Conservation (phyloP, 2,113 vertebrate species). For the Phainopepla nitens region DNA sequence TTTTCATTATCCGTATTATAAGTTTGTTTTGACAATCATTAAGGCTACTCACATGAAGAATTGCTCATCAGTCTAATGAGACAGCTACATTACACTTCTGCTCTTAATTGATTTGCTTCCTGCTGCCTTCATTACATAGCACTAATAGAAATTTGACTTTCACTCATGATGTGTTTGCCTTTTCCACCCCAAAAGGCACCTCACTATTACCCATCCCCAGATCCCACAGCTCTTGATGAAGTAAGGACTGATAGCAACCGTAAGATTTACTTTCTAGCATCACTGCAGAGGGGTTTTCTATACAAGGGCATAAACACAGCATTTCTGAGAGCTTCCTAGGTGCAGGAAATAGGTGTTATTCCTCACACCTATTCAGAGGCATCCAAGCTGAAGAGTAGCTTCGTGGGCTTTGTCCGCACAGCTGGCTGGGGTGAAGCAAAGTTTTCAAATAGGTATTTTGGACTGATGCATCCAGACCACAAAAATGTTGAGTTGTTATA, state of each 20-base stretch:
- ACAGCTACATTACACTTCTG: constrained; percentile 14
- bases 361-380: background rate
- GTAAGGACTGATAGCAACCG: background rate
- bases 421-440: background rate
- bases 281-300: background rate
- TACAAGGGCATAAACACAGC: background rate
- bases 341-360: background rate
- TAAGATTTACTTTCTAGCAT: background rate
- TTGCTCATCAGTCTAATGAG: constrained; percentile 28
- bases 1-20: constrained; percentile 50
- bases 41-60: constrained; percentile 26
- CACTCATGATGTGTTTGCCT: background rate
- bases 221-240: background rate
- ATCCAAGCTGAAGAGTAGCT: background rate
- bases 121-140: constrained; percentile 41
- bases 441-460: background rate
- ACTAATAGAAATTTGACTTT: constrained; percentile 50
- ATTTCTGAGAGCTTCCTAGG: background rate
- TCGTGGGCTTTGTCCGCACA: background rate
- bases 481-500: background rate
- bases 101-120: constrained; percentile 55
- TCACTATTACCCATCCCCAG: background rate
- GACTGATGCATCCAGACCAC: background rate
- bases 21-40: constrained; percentile 57
- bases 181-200: constrained; percentile 14